phyloP scores from a whole-genome alignment of 2,797 vertebrate genomes.

The Sebastes trivittatus region DNA sequence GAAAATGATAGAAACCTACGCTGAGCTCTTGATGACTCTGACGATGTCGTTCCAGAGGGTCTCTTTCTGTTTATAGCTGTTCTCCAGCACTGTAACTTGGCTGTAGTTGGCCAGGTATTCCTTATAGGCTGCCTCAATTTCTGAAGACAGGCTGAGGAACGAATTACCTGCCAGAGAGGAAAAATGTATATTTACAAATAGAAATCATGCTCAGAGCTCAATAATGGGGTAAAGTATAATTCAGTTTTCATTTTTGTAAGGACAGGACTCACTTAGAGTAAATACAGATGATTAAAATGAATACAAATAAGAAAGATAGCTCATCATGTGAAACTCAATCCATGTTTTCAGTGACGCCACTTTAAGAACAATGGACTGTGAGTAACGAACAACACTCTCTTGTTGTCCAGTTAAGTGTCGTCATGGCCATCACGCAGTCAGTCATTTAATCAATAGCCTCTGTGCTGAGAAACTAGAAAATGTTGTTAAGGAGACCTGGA shows the following conservation, averaged over 20 bases:
- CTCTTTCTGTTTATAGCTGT: conserved; percentile 88
- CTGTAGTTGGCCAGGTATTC: conserved; percentile 91
- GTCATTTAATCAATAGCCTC: not conserved
- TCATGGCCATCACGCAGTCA: not conserved
- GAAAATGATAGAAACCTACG: conserved; percentile 80
- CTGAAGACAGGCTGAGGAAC: conserved; percentile 89
- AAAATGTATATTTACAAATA: not conserved
- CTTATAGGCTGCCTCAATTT: conserved; percentile 90
- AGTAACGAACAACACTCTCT: not conserved
- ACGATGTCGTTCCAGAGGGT: conserved; percentile 86
- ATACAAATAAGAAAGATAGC: not conserved
- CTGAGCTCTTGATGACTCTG: conserved; percentile 80
- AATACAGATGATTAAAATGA: not conserved
- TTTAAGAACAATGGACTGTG: not conserved
- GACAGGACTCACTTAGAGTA: not conserved
- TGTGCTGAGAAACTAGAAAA: not conserved
- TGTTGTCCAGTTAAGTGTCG: not conserved
- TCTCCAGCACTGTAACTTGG: conserved; percentile 84
- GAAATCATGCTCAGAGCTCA: not conserved
- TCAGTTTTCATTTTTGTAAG: not conserved
- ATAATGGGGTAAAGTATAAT: not conserved
- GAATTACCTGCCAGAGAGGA: conserved; percentile 80
- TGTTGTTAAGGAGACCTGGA: not conserved
- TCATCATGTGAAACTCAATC: not conserved
- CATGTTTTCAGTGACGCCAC: not conserved